These are phyloP conservation scores for Chlorodrepanis virens DNA, from an alignment of 2,113 vertebrate genomes.

Conservation along the genomic window DNA sequence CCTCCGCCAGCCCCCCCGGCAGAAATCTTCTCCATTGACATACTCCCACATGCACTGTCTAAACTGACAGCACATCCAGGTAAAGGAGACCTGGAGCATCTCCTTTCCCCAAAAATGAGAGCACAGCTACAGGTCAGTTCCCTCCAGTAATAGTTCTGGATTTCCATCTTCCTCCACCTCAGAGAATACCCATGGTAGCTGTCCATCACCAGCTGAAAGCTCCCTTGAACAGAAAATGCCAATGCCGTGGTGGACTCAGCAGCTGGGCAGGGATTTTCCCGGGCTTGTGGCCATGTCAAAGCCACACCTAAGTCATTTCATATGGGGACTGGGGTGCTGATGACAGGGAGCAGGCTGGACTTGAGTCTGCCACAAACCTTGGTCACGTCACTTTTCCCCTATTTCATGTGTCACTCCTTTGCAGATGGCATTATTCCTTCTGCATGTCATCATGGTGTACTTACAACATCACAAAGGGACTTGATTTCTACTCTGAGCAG, in stretches of 20 bases:
- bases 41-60: not conserved
- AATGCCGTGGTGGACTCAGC: fast-evolving
- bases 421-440: not conserved
- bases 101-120: not conserved
- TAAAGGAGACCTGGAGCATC: not conserved
- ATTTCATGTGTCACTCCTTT: not conserved
- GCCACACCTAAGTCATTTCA: not conserved
- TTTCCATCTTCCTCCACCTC: not conserved
- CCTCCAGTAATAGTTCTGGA: not conserved
- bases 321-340: not conserved
- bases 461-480: not conserved
- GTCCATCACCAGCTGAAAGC: not conserved
- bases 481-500: not conserved
- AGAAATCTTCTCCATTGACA: not conserved
- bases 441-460: fast-evolving
- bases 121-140: not conserved
- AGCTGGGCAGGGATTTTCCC: not conserved
- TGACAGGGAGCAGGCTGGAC: not conserved
- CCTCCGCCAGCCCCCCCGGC: fast-evolving
- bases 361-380: not conserved
- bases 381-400: not conserved
- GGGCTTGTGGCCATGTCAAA: not conserved
- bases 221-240: not conserved
- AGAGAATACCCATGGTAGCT: fast-evolving
- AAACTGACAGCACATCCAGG: not conserved